phyloP scores from a whole-genome alignment of 2,888 invertebrate genomes.

The Escarpia spicata region DNA sequence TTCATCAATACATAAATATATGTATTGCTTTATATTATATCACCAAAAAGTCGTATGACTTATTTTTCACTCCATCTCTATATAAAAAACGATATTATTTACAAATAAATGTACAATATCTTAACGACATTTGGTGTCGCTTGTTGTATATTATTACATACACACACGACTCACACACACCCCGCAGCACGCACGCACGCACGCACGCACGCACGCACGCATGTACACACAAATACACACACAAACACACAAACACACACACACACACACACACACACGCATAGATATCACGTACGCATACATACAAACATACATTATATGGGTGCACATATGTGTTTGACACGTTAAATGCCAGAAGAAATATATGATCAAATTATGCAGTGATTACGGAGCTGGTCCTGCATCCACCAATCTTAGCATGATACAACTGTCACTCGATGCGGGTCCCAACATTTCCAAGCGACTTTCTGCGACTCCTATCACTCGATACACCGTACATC shows the following conservation, averaged over 20 bases:
- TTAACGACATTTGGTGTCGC: not conserved
- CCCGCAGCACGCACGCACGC: not conserved
- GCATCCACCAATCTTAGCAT: not conserved
- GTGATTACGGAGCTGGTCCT: not conserved
- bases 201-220: not conserved
- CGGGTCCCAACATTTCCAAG: not conserved
- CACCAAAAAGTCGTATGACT: not conserved
- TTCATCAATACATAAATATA: not conserved
- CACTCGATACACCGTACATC: not conserved
- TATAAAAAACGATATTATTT: constrained; percentile 2
- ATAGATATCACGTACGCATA: not conserved
- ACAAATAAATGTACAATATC: not conserved
- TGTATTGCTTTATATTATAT: not conserved
- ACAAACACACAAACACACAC: not conserved
- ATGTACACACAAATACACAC: not conserved
- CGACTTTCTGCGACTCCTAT: not conserved
- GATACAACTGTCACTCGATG: not conserved
- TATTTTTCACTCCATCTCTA: not conserved
- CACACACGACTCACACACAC: not conserved
- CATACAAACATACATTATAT: constrained; percentile 20
- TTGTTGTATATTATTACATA: not conserved
- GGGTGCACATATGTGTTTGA: too few relatives aligned
- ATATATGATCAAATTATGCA: not conserved
- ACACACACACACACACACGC: not conserved
- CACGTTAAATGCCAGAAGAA: not conserved